Percentiles rank a stretch among this genome's conserved stretches.
Conservation (phyloP, 2,888 invertebrate species). For the Morpho deidamia region DNA sequence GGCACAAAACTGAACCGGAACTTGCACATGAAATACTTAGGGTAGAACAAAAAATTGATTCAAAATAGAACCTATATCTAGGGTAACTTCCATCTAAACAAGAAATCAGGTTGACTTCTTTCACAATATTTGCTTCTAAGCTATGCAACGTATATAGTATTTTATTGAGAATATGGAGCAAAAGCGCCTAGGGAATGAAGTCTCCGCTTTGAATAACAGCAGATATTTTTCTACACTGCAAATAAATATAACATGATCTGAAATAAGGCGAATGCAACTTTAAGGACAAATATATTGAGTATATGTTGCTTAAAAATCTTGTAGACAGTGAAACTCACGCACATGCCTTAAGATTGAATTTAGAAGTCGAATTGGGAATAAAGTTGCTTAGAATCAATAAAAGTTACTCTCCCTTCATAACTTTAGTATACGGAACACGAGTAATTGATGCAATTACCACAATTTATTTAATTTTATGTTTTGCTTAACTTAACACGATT, state of each 20-base stretch:
- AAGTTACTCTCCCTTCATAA: neutral
- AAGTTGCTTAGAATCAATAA: slow-evolving; percentile 5
- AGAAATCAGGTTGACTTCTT: too few relatives aligned
- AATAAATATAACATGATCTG: neutral
- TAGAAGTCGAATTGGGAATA: slow-evolving; percentile 1
- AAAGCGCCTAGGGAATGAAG: slow-evolving; percentile 1
- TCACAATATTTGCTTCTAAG: neutral
- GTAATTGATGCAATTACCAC: too few relatives aligned
- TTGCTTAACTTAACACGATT: too few relatives aligned
- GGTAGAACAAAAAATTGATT: too few relatives aligned
- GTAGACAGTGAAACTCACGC: slow-evolving; percentile 7
- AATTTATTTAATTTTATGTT: too few relatives aligned
- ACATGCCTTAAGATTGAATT: slow-evolving; percentile 6
- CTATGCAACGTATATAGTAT: neutral
- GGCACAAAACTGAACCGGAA: too few relatives aligned
- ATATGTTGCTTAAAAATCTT: neutral
- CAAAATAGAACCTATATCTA: too few relatives aligned
- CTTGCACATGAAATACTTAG: too few relatives aligned
- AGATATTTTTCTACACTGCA: slow-evolving; percentile 3
- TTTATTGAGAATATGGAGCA: slow-evolving; percentile 2
- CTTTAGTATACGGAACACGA: too few relatives aligned
- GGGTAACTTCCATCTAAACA: too few relatives aligned
- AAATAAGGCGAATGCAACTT: neutral
- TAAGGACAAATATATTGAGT: neutral
- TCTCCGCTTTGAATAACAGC: slow-evolving; percentile 4